Evolutionary conservation across 2,888 invertebrate genomes (phyloP).

Genomic region (Ophion ventricosus): DNA sequence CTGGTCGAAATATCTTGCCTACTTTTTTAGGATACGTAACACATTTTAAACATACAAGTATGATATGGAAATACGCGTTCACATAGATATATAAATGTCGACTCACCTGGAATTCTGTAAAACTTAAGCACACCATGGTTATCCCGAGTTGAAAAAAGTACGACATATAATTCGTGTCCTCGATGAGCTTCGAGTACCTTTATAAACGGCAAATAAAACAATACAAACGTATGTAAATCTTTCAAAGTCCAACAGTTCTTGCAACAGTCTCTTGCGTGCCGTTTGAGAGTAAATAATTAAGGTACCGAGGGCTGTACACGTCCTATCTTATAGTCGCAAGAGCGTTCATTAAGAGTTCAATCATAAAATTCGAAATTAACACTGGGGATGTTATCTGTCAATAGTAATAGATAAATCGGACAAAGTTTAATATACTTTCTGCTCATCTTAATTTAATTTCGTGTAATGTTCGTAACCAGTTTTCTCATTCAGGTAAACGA

Average conservation of each 20-base stretch:
- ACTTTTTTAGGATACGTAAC: not conserved
- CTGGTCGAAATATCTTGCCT: not conserved
- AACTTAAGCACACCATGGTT: conserved; percentile 73
- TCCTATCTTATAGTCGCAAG: too few relatives aligned
- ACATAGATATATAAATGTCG: not conserved
- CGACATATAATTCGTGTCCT: conserved; percentile 69
- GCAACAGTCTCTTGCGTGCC: not conserved
- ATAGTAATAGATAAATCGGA: too few relatives aligned
- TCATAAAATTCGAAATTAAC: too few relatives aligned
- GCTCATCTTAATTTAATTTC: too few relatives aligned
- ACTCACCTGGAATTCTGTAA: conserved; percentile 73
- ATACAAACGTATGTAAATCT: not conserved
- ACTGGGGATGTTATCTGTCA: too few relatives aligned
- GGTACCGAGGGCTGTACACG: too few relatives aligned
- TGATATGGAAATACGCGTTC: not conserved
- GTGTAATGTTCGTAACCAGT: too few relatives aligned
- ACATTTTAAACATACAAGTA: too few relatives aligned
- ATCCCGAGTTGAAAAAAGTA: conserved; percentile 73
- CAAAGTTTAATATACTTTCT: too few relatives aligned
- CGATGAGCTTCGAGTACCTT: conserved; percentile 70
- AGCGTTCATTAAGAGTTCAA: too few relatives aligned
- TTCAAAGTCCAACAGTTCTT: not conserved
- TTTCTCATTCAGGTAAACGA: too few relatives aligned
- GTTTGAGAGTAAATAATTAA: too few relatives aligned
- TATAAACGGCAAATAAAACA: conserved; percentile 14